Base-by-base conservation (phyloP, 2,113 vertebrate species). In the western clawed frog (Xenopus tropicalis) region DNA sequence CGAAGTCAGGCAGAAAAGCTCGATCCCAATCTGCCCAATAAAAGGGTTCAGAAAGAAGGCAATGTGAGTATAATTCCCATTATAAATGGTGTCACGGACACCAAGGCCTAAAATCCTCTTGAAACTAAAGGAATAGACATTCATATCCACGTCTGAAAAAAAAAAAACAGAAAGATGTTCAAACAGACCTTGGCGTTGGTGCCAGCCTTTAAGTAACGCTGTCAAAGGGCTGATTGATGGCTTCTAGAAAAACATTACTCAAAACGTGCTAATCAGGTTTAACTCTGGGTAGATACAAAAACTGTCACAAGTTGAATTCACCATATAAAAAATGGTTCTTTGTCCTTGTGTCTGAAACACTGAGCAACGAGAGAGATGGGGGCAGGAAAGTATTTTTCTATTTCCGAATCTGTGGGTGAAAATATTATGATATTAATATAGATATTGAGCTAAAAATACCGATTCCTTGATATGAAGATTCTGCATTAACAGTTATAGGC, bases 241-340 rank as follows among this genome's bases (percentile, higher is more conserved):
- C 66, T 25, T 61, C 66, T n/a, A 63, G 58, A 24, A 62, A 54
- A 56, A 43, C 73, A 75, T 75, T 75, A 75, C 66, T 75, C 73
- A 75, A 75, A 75, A 75, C 61, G 73, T 75, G 73, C 66, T 75
- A 75, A 75, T 75, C 73, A 75, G 66, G 66, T 75, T 75, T 75
- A 75, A 75, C 73, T 75, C 59, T 29, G 66, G 58, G 17, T 61
- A 63, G 73, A 75, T 62, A 75, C 66, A 69, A 66, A 69, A 56
- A 63, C 66, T 75, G 73, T 75, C 73, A 75, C 73, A 69, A 75
- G 63, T 69, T 69, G 73, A 69, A 75, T 75, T 58, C 66, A 77
- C 46, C 23, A 75, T 59, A 48, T 75, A 69, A 69, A 75, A 74
- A 64, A 69, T 63, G 73, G 61, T 62, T 63, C 59, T 58, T 63